Percentiles rank a stretch among this genome's conserved stretches.
Conservation (phyloP, 2,113 vertebrate species). For the Cnemophilus loriae region DNA sequence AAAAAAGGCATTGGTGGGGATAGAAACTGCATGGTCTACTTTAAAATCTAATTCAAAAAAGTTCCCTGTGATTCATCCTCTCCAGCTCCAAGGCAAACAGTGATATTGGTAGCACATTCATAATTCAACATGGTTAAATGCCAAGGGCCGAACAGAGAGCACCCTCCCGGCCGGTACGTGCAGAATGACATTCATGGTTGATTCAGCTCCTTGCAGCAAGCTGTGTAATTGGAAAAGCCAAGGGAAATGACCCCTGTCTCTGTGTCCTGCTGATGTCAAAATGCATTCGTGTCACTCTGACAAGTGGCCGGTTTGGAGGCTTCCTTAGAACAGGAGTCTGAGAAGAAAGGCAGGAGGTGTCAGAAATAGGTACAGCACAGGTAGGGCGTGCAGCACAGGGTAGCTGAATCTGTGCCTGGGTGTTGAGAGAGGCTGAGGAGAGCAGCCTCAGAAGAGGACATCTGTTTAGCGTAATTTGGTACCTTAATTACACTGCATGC, state of each 20-base stretch:
- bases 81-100: slow-evolving; percentile 68
- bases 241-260: slow-evolving; percentile 65
- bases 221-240: slow-evolving; percentile 72
- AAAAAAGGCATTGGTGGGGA: rapidly evolving
- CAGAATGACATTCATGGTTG: slow-evolving; percentile 75
- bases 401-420: neutral
- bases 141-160: slow-evolving; percentile 57
- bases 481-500: neutral
- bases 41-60: slow-evolving; percentile 63
- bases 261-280: slow-evolving; percentile 72
- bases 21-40: slow-evolving; percentile 37
- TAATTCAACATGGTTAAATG: slow-evolving; percentile 78
- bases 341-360: neutral
- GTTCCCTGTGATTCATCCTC: slow-evolving; percentile 60
- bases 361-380: neutral
- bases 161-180: slow-evolving; percentile 26
- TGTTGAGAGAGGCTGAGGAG: neutral
- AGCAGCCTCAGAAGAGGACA: neutral
- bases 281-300: slow-evolving; percentile 67
- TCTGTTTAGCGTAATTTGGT: neutral
- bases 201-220: slow-evolving; percentile 72
- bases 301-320: slow-evolving; percentile 50
- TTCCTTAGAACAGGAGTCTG: slow-evolving; percentile 19
- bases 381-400: neutral
- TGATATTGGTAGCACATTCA: slow-evolving; percentile 71